Evolutionary conservation across 2,888 invertebrate species (phyloP).

Genomic region (Petrolisthes cinctipes): DNA sequence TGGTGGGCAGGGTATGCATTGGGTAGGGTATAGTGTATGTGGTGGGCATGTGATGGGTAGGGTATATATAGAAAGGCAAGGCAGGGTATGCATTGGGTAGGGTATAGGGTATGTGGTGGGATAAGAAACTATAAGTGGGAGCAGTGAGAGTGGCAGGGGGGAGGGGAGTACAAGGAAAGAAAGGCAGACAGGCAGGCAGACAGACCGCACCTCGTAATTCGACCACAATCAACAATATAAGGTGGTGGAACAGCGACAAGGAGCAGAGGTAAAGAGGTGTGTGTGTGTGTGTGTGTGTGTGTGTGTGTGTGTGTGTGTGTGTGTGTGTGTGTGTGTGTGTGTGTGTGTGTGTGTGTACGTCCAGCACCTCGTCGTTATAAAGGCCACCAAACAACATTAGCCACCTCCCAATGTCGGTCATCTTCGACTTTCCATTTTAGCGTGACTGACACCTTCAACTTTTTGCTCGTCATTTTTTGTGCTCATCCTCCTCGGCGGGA

Average conservation of each 20-base stretch:
- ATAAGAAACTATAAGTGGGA: neutral
- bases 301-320: neutral
- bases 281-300: conserved; percentile 4
- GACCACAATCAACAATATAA: conserved; percentile 3
- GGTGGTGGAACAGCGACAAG: neutral
- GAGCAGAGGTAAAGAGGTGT: conserved; percentile 11
- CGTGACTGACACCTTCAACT: conserved; percentile 6
- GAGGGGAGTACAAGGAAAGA: neutral
- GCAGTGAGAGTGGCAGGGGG: neutral
- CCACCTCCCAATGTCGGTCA: conserved; percentile 10
- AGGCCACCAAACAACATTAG: neutral
- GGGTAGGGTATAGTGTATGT: neutral
- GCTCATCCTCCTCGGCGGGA: neutral
- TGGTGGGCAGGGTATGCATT: neutral
- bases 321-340: too few species aligned
- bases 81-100: neutral
- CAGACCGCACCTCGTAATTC: conserved; percentile 3
- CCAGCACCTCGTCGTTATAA: too few species aligned
- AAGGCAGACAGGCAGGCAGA: neutral
- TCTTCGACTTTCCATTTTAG: conserved; percentile 7
- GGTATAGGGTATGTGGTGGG: conserved; percentile 3
- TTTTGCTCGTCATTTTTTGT: neutral
- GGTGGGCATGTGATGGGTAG: neutral
- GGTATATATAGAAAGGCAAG: neutral
- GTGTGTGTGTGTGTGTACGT: too few species aligned